Conservation (phyloP, 2,888 invertebrate genomes). For the Ormyrus nitidulus region DNA sequence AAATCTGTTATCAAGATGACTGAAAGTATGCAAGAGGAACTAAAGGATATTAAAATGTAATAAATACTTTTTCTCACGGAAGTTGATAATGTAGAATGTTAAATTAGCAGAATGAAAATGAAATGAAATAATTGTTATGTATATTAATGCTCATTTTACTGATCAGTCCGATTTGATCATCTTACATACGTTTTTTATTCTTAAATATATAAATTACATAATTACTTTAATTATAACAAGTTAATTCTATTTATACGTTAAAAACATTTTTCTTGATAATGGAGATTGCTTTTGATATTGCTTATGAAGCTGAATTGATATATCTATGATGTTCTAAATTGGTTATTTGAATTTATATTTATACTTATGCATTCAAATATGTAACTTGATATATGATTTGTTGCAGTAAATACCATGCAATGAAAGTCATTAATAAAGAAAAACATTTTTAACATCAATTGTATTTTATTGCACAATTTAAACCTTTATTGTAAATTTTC, state of each 20-base stretch:
- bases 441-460: conserved; percentile 41
- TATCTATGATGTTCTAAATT: conserved; percentile 37
- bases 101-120: conserved; percentile 14
- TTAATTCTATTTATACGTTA: conserved; percentile 15
- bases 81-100: conserved; percentile 14
- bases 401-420: conserved; percentile 48
- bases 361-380: conserved; percentile 41
- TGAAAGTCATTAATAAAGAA: conserved; percentile 54
- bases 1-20: conserved; percentile 12
- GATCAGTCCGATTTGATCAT: neutral
- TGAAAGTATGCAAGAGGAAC: conserved; percentile 15
- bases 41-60: conserved; percentile 9
- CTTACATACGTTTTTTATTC: conserved; percentile 9
- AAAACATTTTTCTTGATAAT: conserved; percentile 42
- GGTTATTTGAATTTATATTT: conserved; percentile 40
- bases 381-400: conserved; percentile 50
- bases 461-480: conserved; percentile 41
- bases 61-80: conserved; percentile 29
- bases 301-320: conserved; percentile 40
- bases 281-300: conserved; percentile 18
- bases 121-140: conserved; percentile 15
- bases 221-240: neutral
- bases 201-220: neutral
- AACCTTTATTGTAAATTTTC: conserved; percentile 23
- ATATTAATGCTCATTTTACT: conserved; percentile 4